A percentile compares a stretch with the other conserved stretches of the same genome.
These are phyloP conservation scores for Panthera uncia DNA, from an alignment of 2,113 vertebrate species.

Conservation along the genomic window DNA sequence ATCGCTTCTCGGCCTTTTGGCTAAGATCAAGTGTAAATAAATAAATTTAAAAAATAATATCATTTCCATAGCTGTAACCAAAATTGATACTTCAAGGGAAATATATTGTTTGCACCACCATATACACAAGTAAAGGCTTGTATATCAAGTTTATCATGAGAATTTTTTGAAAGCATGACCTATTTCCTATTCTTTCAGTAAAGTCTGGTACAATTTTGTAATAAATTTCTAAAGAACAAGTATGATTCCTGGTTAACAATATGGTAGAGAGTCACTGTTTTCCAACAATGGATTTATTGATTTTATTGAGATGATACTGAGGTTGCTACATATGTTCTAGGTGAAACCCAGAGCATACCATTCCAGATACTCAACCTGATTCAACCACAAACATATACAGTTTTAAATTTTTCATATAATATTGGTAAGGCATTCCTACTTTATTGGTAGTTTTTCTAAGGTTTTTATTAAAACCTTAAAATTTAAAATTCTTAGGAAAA, in stretches of 20 bases:
- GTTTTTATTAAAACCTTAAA: not conserved
- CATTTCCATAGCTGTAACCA: not conserved
- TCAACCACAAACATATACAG: not conserved
- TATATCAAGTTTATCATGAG: not conserved
- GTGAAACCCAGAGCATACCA: not conserved
- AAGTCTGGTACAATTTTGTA: not conserved
- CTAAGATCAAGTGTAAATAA: no score
- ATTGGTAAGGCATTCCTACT: not conserved
- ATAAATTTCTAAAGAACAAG: not conserved
- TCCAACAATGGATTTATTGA: not conserved
- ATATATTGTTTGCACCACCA: not conserved
- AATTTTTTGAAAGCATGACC: not conserved
- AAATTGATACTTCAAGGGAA: not conserved
- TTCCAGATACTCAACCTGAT: not conserved
- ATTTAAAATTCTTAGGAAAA: not conserved
- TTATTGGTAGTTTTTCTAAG: not conserved
- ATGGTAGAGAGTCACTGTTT: not conserved
- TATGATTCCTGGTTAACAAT: not conserved
- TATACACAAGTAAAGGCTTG: not conserved
- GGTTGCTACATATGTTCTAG: not conserved
- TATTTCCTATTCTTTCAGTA: not conserved
- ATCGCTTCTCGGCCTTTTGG: no score
- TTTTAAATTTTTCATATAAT: not conserved
- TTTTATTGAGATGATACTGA: not conserved
- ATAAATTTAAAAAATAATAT: not conserved